A percentile compares a stretch with the other conserved stretches of the same genome.
phyloP scores from a whole-genome alignment of 2,113 vertebrate species.

The Elanus axillaris region DNA sequence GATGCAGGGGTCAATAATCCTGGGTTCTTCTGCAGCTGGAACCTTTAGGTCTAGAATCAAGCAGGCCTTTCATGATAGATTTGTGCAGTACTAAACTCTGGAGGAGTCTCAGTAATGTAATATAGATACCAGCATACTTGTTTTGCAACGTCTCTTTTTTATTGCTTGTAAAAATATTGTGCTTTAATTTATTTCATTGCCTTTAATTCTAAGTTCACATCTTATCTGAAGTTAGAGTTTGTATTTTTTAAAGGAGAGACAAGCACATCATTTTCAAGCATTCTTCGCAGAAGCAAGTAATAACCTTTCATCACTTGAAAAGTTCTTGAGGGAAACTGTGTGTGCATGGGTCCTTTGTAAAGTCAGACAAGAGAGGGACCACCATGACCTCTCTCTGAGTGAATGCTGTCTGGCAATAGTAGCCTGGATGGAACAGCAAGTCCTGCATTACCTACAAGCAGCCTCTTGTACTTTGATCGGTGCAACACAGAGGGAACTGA shows the following conservation, averaged over 20 bases:
- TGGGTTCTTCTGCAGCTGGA: neutral
- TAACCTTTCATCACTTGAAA: neutral
- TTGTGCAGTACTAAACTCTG: neutral
- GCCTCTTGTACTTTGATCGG: too few species aligned
- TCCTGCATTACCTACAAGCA: neutral
- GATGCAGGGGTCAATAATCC: neutral
- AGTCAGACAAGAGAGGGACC: neutral
- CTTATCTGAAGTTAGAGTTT: neutral
- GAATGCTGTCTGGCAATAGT: neutral
- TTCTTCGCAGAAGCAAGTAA: neutral
- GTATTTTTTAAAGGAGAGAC: neutral
- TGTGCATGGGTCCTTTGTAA: neutral
- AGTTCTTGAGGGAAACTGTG: neutral
- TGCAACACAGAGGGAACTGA: neutral
- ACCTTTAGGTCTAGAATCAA: neutral
- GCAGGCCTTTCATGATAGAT: neutral
- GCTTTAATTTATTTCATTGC: neutral
- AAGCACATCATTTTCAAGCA: neutral
- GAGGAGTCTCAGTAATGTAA: neutral
- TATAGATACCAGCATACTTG: neutral
- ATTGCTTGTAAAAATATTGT: neutral
- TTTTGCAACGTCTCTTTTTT: neutral
- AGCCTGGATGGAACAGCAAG: neutral
- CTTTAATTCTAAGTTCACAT: neutral
- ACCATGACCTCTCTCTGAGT: neutral